Conservation (phyloP, 2,113 vertebrate genomes). For the Eulemur rufifrons region DNA sequence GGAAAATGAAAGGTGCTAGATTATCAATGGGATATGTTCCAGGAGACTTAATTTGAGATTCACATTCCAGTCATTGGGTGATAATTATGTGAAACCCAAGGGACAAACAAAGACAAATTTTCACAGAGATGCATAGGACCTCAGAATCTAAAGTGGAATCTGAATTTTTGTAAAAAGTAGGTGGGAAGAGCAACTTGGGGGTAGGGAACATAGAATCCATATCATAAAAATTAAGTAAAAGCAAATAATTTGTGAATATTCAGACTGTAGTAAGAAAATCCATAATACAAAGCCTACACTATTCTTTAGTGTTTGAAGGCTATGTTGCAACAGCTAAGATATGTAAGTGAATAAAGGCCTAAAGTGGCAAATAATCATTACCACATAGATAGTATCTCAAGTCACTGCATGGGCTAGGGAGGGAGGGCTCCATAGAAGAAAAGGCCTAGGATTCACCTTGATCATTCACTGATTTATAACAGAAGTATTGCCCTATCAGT, state of each 20-base stretch:
- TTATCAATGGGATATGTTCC: not conserved
- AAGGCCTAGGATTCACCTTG: not conserved
- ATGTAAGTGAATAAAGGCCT: not conserved
- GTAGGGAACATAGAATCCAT: not conserved
- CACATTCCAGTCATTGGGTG: not conserved
- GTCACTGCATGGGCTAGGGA: not conserved
- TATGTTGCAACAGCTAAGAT: not conserved
- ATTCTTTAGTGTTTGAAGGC: not conserved
- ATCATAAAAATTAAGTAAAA: not conserved
- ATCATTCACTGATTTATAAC: not conserved
- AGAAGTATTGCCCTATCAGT: not conserved
- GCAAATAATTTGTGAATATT: not conserved
- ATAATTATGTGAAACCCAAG: not conserved
- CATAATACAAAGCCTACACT: not conserved
- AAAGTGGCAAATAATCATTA: not conserved
- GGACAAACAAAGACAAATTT: not conserved
- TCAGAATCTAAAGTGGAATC: not conserved
- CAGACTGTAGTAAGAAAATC: not conserved
- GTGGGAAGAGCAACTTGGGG: not conserved
- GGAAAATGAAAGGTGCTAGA: not conserved
- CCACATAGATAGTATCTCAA: not conserved
- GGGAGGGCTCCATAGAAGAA: not conserved
- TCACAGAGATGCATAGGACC: not conserved
- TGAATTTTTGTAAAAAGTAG: not conserved
- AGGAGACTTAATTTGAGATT: not conserved